These are phyloP conservation scores for Tenthredo notha DNA, from an alignment of 2,888 invertebrate genomes.

Conservation along the genomic window DNA sequence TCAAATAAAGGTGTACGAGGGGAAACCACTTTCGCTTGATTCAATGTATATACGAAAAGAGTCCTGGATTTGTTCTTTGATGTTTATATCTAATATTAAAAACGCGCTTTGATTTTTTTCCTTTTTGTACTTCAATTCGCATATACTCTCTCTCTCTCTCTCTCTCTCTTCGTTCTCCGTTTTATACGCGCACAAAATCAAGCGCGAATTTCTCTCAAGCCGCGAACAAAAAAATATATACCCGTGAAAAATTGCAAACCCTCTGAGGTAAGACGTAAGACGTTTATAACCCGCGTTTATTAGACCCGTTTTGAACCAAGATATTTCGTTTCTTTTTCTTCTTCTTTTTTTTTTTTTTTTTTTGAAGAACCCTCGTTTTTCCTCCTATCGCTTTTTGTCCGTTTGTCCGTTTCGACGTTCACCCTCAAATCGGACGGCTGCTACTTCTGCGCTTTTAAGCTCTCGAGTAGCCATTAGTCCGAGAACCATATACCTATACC, in stretches of 20 bases:
- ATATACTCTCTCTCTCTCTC: background rate
- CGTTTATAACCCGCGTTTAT: background rate
- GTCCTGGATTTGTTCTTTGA: constrained; percentile 24
- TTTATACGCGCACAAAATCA: background rate
- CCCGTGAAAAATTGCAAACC: background rate
- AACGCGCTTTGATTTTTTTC: background rate
- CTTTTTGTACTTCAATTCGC: background rate
- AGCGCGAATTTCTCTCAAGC: background rate
- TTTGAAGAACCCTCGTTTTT: background rate
- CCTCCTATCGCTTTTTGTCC: background rate
- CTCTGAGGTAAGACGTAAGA: background rate
- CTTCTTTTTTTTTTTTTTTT: background rate
- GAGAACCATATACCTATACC: background rate
- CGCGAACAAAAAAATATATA: background rate
- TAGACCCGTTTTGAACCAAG: background rate
- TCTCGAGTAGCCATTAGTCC: constrained; percentile 47
- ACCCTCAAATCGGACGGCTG: background rate
- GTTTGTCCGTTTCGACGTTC: constrained; percentile 23
- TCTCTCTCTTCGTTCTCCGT: background rate
- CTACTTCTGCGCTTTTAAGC: constrained; percentile 41
- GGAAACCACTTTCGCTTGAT: background rate
- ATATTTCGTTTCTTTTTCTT: background rate
- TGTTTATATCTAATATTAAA: constrained; percentile 19
- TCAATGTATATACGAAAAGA: background rate
- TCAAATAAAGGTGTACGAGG: background rate